Percentiles rank a stretch among this genome's conserved stretches.
These are phyloP conservation scores for Alethe diademata DNA, from an alignment of 2,113 vertebrate species.

Conservation along the genomic window DNA sequence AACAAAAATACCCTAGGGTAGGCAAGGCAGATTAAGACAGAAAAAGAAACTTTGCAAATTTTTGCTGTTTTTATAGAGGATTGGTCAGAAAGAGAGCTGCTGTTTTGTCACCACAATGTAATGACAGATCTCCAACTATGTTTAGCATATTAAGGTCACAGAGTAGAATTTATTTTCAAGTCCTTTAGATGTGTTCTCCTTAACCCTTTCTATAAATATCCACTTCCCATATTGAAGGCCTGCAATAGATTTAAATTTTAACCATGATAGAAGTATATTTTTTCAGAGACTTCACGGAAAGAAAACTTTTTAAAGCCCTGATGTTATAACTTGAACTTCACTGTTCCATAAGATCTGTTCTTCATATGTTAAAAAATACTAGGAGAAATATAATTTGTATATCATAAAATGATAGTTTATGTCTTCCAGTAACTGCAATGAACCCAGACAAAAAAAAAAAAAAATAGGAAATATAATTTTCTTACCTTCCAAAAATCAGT, in stretches of 20 bases:
- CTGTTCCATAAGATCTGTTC: neutral
- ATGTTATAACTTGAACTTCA: neutral
- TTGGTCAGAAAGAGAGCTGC: neutral
- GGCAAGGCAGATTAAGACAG: neutral
- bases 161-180: neutral
- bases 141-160: neutral
- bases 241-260: neutral
- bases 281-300: neutral
- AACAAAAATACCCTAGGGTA: neutral
- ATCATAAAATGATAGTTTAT: neutral
- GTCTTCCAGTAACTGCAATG: neutral
- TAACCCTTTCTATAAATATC: neutral
- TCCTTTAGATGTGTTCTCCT: neutral
- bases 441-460: neutral
- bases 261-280: neutral
- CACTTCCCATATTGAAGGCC: neutral
- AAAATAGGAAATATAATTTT: neutral
- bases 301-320: neutral
- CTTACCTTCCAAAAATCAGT: neutral
- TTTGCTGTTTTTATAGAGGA: neutral
- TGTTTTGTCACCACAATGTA: neutral
- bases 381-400: neutral
- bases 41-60: neutral
- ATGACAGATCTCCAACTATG: neutral
- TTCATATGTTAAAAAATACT: neutral